Percentiles rank a stretch among this genome's conserved stretches.
phyloP scores from a whole-genome alignment of 2,888 invertebrate species.

The Lamellibrachia satsuma region DNA sequence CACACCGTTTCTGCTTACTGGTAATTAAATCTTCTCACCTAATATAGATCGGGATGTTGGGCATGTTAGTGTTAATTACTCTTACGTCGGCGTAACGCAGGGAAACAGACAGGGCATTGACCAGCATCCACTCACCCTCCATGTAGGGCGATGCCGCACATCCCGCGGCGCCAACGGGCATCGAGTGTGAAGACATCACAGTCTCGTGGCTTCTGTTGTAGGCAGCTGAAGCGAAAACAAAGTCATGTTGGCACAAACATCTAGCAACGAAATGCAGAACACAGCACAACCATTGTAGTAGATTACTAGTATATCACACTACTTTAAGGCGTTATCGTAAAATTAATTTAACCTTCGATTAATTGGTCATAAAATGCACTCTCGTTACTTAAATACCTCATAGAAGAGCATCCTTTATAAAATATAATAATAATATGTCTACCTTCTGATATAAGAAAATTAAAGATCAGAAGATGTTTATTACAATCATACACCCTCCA shows the following conservation, averaged over 20 bases:
- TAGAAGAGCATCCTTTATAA: background rate
- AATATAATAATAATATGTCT: background rate
- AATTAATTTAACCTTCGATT: conserved; percentile 1
- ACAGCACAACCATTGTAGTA: background rate
- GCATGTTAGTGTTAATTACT: background rate
- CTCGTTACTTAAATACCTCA: background rate
- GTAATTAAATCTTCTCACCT: background rate
- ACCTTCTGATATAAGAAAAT: background rate
- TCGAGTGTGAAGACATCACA: background rate
- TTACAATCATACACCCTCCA: background rate
- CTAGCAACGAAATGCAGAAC: background rate
- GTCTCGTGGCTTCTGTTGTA: conserved; percentile 18
- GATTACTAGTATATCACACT: background rate
- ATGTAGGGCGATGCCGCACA: conserved; percentile 20
- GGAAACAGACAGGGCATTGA: background rate
- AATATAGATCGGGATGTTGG: background rate
- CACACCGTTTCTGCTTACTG: background rate
- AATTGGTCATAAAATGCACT: background rate
- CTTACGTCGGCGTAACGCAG: background rate
- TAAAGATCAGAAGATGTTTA: background rate
- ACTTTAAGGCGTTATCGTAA: background rate
- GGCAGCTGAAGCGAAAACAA: background rate
- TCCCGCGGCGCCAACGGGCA: conserved; percentile 17
- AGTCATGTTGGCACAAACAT: background rate
- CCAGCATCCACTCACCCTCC: conserved; percentile 19